A percentile compares a stretch with the other conserved stretches of the same genome.
phyloP scores from a whole-genome alignment of 2,888 invertebrate species.

The Calameuta filiformis region DNA sequence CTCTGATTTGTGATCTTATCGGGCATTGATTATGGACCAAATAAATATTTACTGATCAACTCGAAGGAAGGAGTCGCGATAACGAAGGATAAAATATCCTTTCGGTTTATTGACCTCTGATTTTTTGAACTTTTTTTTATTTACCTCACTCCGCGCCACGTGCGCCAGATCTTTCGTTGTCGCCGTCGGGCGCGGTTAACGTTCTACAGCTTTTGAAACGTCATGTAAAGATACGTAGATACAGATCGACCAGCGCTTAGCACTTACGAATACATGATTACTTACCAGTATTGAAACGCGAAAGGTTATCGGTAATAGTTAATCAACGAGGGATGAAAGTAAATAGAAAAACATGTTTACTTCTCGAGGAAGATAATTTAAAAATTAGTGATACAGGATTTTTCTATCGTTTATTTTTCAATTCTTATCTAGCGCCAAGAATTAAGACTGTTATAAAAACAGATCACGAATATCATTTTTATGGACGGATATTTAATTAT shows the following conservation, averaged over 20 bases:
- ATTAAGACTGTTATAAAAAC: not conserved
- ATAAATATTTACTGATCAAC: not conserved
- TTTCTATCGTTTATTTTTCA: not conserved
- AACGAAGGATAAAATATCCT: not conserved
- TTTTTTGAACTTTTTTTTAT: not conserved
- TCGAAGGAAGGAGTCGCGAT: not conserved
- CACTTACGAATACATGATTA: not conserved
- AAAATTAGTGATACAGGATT: not conserved
- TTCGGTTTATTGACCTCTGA: not conserved
- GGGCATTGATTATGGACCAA: not conserved
- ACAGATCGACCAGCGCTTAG: not conserved
- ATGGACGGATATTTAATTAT: not conserved
- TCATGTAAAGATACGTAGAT: not conserved
- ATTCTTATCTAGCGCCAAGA: not conserved
- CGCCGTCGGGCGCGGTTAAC: not conserved
- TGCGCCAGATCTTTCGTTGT: not conserved
- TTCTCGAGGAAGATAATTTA: not conserved
- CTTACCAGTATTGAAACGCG: not conserved
- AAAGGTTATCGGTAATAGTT: not conserved
- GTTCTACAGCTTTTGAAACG: not conserved
- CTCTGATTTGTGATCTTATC: not conserved
- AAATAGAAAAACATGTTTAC: not conserved
- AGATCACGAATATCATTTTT: not conserved
- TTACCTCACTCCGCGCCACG: not conserved
- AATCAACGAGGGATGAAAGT: not conserved